Percentiles rank a stretch among this genome's conserved stretches.
These are phyloP conservation scores for Xyrauchen texanus DNA, from an alignment of 2,113 vertebrate genomes.

Conservation along the genomic window DNA sequence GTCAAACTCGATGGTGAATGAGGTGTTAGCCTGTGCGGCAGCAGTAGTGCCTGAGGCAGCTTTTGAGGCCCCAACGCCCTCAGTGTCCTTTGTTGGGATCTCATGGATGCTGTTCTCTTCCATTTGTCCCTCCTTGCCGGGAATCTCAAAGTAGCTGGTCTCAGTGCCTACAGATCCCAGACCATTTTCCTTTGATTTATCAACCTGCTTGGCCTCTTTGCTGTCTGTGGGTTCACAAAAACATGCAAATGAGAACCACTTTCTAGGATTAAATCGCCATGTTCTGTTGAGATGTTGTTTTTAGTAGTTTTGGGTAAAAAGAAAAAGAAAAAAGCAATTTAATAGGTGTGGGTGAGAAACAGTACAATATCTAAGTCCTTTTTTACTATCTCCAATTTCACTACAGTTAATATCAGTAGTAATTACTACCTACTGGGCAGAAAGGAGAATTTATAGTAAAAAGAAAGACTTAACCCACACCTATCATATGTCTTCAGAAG, in stretches of 20 bases:
- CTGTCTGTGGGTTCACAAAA: constrained; percentile 66
- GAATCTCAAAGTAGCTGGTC: constrained; percentile 93
- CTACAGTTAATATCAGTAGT: too few species aligned
- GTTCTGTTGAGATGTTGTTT: too few species aligned
- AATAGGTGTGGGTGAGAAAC: too few species aligned
- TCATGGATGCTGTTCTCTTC: constrained; percentile 87
- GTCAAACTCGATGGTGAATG: constrained; percentile 99
- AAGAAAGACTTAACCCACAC: too few species aligned
- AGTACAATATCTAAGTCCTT: too few species aligned
- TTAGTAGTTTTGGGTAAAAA: too few species aligned
- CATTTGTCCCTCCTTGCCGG: constrained; percentile 89
- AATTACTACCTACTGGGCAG: too few species aligned
- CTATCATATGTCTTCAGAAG: too few species aligned
- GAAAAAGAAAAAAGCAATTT: too few species aligned
- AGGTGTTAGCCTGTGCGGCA: constrained; percentile 89
- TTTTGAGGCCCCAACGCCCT: constrained; percentile 71
- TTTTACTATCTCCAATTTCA: too few species aligned
- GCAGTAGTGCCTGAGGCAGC: constrained; percentile 66
- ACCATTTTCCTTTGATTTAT: constrained; percentile 82
- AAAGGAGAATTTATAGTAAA: too few species aligned
- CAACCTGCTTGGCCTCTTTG: constrained; percentile 82
- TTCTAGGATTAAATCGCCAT: too few species aligned
- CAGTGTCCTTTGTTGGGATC: constrained; percentile 92
- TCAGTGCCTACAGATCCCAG: constrained; percentile 82
- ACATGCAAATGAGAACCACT: constrained; percentile 28